Conservation (phyloP, 2,113 vertebrate species). For the Corapipo altera region DNA sequence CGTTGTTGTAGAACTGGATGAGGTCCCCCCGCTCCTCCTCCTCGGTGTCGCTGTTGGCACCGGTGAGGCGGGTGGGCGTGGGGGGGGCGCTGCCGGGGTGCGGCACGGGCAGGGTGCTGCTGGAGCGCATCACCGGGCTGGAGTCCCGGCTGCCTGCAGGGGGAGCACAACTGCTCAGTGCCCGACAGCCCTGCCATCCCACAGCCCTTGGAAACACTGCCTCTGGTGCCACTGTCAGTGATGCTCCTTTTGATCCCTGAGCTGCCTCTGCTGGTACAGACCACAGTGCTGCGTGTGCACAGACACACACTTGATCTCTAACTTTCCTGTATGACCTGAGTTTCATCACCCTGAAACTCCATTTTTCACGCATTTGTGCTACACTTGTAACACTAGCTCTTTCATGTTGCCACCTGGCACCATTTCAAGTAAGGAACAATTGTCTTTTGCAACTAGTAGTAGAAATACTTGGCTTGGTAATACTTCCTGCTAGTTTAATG, state of each 20-base stretch:
- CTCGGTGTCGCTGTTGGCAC: slow-evolving; percentile 59
- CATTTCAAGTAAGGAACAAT: not conserved
- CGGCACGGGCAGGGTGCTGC: slow-evolving; percentile 83
- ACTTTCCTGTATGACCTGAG: not conserved
- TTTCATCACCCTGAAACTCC: not conserved
- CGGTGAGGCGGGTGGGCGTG: slow-evolving; percentile 74
- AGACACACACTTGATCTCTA: not conserved
- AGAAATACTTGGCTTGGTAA: not conserved
- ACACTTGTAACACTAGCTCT: not conserved
- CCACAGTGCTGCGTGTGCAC: rapidly evolving
- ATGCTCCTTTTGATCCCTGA: rapidly evolving
- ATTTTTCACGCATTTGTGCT: not conserved
- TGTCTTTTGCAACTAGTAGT: not conserved
- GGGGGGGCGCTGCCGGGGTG: slow-evolving; percentile 85
- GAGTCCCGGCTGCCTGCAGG: slow-evolving; percentile 79
- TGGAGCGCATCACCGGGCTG: slow-evolving; percentile 86
- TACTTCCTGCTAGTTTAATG: not conserved
- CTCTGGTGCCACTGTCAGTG: rapidly evolving
- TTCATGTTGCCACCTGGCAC: not conserved
- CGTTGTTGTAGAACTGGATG: slow-evolving; percentile 89
- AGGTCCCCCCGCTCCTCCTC: slow-evolving; percentile 89
- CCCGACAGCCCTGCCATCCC: not conserved
- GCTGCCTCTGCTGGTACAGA: rapidly evolving
- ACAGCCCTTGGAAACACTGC: rapidly evolving
- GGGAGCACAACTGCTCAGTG: not conserved